Conservation (phyloP, 2,888 invertebrate species). For the Gonocerus acuteangulatus region DNA sequence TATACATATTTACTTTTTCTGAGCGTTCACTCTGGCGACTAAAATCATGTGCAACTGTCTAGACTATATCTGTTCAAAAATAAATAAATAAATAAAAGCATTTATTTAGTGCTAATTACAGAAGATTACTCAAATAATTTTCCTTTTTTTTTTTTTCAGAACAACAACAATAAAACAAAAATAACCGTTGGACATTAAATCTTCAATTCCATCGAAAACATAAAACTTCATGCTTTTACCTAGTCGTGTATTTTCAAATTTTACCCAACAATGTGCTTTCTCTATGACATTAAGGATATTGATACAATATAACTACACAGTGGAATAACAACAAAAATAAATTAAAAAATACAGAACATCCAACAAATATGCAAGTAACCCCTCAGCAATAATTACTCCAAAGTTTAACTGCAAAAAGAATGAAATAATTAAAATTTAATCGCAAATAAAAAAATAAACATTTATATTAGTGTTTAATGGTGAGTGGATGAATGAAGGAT, state of each 20-base stretch:
- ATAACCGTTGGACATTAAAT: neutral
- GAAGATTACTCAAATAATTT: neutral
- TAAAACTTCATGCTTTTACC: constrained; percentile 14
- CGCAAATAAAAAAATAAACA: constrained; percentile 21
- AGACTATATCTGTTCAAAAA: neutral
- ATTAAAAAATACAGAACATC: constrained; percentile 5
- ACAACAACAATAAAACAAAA: neutral
- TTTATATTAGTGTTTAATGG: constrained; percentile 6
- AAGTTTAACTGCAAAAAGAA: neutral
- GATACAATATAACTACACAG: constrained; percentile 3
- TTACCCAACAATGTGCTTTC: constrained; percentile 9
- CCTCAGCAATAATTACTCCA: neutral
- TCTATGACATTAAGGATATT: constrained; percentile 11
- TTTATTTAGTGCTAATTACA: neutral
- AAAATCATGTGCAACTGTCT: neutral
- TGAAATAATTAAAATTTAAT: constrained; percentile 13
- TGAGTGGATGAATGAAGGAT: constrained; percentile 3
- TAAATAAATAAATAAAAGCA: neutral
- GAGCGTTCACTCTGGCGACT: neutral
- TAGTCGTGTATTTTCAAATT: constrained; percentile 15
- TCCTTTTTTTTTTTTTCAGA: neutral
- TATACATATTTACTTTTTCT: neutral
- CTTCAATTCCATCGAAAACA: too few species aligned
- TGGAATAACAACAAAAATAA: constrained; percentile 9
- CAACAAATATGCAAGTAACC: constrained; percentile 17